Evolutionary conservation across 2,113 vertebrate genomes (phyloP), one percentile per base, ranked within the genome.

Genomic region (Gallinago undulata): DNA sequence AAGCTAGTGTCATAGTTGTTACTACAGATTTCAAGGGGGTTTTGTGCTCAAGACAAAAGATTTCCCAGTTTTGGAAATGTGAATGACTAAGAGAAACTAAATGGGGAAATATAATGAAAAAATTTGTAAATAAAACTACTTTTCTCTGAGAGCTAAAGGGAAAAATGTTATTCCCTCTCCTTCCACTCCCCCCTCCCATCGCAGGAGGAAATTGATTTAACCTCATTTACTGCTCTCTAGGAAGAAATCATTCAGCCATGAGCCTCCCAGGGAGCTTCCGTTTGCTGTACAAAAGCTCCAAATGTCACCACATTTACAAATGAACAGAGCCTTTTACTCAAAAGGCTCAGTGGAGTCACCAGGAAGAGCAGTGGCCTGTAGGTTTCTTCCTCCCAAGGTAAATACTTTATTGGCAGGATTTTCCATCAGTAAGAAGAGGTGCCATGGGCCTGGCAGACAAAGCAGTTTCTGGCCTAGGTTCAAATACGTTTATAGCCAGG

Each of bases 291-390:
- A 98, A 96, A 97, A 97, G 94, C 96, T 96, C 93, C 75, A 98
- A 98, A 98, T 98, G 97, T 98, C 98, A 98, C 92, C 27, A 1
- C 92, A 93, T 97, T 98, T 98, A 95, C 94, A 98, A 97, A 97
- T 85, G 93, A 97, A 97, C 94, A 93, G 81, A 97, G 88, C 76
- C 55, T 95, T 93, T 93, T 33, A 85, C 90, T 97, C 91, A 95
- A 93, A 97, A 90, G 90, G 84, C 91, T 93, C 86, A 79, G 24
- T 10, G 28, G 53, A 91, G 80, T n/a, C 94, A 62, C 47, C 76
- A 70, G 67, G 83, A 88, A 91, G 59, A 96, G 31, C 50, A 24
- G 47, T 35, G 77, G 89, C 41, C 55, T 1, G 10, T 74, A 63
- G 77, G 87, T 81, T 92, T 88, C 70, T 85, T 96, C 92, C 92